A percentile compares a stretch with the other conserved stretches of the same genome.
phyloP scores from a whole-genome alignment of 2,888 invertebrate genomes.

The Coenonympha glycerion region DNA sequence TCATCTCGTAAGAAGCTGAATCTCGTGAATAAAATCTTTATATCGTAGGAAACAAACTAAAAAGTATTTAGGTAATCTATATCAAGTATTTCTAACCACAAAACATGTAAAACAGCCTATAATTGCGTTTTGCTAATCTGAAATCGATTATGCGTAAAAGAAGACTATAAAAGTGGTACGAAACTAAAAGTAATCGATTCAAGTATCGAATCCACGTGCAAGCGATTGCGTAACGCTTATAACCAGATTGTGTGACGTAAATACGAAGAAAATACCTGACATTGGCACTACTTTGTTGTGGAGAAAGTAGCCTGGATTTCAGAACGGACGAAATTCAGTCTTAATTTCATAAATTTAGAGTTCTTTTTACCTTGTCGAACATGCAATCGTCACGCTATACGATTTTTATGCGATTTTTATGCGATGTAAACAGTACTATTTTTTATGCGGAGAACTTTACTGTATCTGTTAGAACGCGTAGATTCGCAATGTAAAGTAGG shows the following conservation, averaged over 20 bases:
- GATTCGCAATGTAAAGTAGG: too few species aligned
- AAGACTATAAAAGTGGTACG: conserved; percentile 15
- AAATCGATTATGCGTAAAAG: conserved; percentile 7
- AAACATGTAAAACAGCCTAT: neutral
- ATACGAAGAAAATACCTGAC: conserved; percentile 64
- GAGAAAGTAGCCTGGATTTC: conserved; percentile 55
- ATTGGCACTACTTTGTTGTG: conserved; percentile 58
- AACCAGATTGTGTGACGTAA: conserved; percentile 52
- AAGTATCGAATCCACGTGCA: conserved; percentile 30
- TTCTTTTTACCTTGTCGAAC: neutral
- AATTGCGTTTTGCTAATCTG: neutral
- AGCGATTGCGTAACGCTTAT: conserved; percentile 40
- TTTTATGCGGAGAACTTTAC: neutral
- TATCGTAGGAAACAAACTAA: too few species aligned
- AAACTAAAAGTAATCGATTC: conserved; percentile 31
- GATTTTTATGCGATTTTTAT: neutral
- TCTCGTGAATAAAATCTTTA: too few species aligned
- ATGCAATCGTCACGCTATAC: neutral
- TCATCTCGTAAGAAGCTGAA: too few species aligned
- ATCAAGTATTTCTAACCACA: neutral
- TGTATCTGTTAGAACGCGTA: too few species aligned
- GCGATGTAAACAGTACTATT: conserved; percentile 1
- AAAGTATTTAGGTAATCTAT: neutral
- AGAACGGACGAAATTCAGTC: conserved; percentile 24
- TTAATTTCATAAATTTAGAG: conserved; percentile 15